Evolutionary conservation across 2,797 vertebrate genomes (phyloP), one percentile per base, ranked within the genome.

Genomic region (Ibycter americanus): DNA sequence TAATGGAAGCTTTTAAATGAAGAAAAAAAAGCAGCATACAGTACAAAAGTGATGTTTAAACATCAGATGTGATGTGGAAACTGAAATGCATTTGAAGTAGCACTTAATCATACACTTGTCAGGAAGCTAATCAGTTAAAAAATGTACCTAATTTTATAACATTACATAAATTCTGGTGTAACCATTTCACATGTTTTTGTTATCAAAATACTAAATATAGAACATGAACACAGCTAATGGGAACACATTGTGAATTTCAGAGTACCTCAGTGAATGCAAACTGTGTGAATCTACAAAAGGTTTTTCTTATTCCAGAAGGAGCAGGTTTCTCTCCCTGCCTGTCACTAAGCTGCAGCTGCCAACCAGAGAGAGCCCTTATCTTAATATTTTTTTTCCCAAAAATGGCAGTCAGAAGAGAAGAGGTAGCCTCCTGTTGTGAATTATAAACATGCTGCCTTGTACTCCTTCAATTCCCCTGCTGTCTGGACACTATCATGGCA

Each of bases 101-200:
- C 86, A 76, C 83, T 95, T 90, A 68, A 93, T 65, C 62, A 63
- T 27, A 70, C 22, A 46, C 76, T 94, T 79, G 49, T 56, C 82
- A 91, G 72, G 80, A 66, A 92, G 38, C 26, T 88, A 91, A 92
- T 89, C n/a, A 73, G 36, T 91, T 70, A 62, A 65, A 89, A 93
- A 78, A 67, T 4, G 2, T 15, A 40, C 10, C 32, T 56, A 42
- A n/a, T 86, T 82, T 86, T 58, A 47, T 74, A 79, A 80, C 18
- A 52, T 42, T 61, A 74, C 78, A 77, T 88, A 92, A 84, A 66
- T 79, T 82, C 52, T n/a, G 32, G 18, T 42, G 14, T 61, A 89
- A 86, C 36, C 4, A 61, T 93, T 96, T 93, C 65, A 65, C 42
- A 32, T 15, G 3, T 49, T 77, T 78, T 88, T 91, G 29, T 59